Percentiles rank a stretch among this genome's conserved stretches.
Conservation (phyloP, 1,140 invertebrate genomes). For the silkworm (Bombyx mori) region DNA sequence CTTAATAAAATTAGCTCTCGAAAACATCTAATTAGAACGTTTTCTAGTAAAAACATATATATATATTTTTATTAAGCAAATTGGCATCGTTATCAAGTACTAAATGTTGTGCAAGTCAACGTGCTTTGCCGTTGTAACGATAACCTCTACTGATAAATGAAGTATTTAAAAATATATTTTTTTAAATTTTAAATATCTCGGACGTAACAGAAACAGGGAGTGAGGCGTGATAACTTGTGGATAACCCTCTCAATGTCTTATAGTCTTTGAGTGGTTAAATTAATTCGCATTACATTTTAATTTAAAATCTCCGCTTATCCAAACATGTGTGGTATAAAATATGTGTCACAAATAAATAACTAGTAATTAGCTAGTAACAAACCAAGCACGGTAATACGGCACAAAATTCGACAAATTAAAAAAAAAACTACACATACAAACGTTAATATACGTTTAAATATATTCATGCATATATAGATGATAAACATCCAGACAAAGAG, state of each 20-base stretch:
- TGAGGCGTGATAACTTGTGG: conserved; percentile 22
- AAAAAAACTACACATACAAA: no score
- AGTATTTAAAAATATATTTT: conserved; percentile 22
- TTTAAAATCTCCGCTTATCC: no score
- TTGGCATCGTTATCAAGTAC: conserved; percentile 26
- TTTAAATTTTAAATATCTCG: conserved; percentile 18
- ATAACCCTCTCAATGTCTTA: conserved; percentile 16
- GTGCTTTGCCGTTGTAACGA: conserved; percentile 18
- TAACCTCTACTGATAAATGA: conserved; percentile 18
- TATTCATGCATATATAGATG: no score
- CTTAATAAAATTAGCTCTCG: not conserved
- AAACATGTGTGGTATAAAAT: no score
- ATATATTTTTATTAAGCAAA: conserved; percentile 17
- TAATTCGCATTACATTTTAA: not conserved
- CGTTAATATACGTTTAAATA: no score
- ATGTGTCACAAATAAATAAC: no score
- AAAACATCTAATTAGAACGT: conserved; percentile 3
- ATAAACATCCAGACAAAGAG: no score
- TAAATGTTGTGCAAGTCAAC: conserved; percentile 30
- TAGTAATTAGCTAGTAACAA: no score
- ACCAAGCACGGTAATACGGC: no score
- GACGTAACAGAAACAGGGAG: conserved; percentile 16
- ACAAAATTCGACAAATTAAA: no score
- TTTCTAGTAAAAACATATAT: conserved; percentile 7
- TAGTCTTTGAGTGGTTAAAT: conserved; percentile 7